Evolutionary conservation across 1,140 invertebrate genomes (phyloP).

Genomic region (Lepidurus apus): DNA sequence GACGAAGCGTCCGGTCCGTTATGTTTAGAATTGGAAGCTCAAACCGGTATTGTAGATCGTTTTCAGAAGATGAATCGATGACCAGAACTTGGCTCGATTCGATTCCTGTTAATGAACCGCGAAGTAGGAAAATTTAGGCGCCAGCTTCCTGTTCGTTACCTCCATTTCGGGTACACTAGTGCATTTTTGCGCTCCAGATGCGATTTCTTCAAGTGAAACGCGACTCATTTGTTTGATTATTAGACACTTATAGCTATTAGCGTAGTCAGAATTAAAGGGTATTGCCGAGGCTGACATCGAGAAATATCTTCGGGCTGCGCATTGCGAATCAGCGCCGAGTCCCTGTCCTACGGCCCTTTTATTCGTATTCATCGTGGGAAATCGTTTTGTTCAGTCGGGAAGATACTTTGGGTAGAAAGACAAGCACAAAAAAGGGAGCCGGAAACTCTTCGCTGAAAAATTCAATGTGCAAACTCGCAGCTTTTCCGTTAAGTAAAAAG

Average conservation of each 20-base stretch:
- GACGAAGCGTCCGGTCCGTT: neutral
- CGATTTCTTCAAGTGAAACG: no score
- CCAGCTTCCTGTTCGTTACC: neutral
- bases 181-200: neutral
- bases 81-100: neutral
- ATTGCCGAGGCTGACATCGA: neutral
- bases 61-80: neutral
- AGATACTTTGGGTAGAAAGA: neutral
- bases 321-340: slow-evolving; percentile 7
- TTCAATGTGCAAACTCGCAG: neutral
- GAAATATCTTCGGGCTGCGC: neutral
- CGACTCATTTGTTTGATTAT: no score
- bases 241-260: neutral
- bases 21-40: neutral
- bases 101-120: neutral
- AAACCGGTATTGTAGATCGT: slow-evolving; percentile 11
- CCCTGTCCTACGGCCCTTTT: neutral
- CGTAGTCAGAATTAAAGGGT: neutral
- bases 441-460: neutral
- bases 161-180: neutral
- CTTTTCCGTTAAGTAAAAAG: neutral
- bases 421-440: neutral
- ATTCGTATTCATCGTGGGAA: neutral
- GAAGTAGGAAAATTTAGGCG: neutral
- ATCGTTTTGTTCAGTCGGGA: neutral